Base-by-base conservation (phyloP, 2,113 vertebrate genomes). In the Cyanocitta stelleri region DNA sequence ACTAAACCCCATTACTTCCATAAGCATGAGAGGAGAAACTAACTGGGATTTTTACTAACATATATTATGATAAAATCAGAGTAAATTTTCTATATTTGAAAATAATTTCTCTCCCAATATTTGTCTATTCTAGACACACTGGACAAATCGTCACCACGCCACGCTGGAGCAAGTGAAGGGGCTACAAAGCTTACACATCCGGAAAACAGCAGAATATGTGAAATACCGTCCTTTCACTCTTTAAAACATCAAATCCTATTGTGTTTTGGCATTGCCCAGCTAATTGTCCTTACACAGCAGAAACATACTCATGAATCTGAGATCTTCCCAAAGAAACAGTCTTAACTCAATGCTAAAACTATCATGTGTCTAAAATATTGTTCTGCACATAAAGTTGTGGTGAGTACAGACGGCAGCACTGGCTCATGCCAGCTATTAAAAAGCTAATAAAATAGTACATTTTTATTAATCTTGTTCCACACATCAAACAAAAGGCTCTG, bases 111-210 rank as follows among this genome's bases (percentile, higher is more conserved):
- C 91, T 94, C 97, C 80, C 67, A 97, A 72, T 96, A 97, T 77
- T 97, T 96, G 95, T 87, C 94, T 94, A 67, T 87, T 87, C 81
- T 81, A 89, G 91, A 96, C 96, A 96, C 89, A 91, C 46, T 97
- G 95, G 91, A 98, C 94, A 97, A 97, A 97, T 94, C 98, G 97
- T 98, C 98, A 98, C 98, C 98, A 98, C 97, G 98, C 98, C 98
- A 98, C 94, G 96, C 88, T 98, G 96, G 90, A 99, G 98, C 98
- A 98, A 99, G 98, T 98, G 98, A 98, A 98, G 95, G 97, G 97
- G 97, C 98, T 98, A 98, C 98, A 98, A 98, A 98, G 96, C 97
- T 88, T 96, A 96, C 97, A 99, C 98, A 99, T 99, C 98, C 99
- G 98, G 97, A 98, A 98, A 98, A 97, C 98, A 99, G 98, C 98